Evolutionary conservation across 2,888 invertebrate species (phyloP).

Genomic region (Eupithecia inturbata): DNA sequence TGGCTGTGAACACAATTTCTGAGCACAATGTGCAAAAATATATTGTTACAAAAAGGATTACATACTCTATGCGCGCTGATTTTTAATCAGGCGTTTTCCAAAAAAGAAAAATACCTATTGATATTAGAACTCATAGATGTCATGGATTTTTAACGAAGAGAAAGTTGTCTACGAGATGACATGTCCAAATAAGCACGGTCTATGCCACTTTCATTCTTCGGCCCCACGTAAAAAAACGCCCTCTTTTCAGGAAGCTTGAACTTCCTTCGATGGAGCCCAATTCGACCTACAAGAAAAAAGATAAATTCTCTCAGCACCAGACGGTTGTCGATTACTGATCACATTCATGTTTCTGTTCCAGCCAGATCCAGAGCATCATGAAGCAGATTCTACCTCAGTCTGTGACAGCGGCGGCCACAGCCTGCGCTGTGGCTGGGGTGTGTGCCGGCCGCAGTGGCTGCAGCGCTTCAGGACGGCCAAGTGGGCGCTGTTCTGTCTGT

Average conservation of each 20-base stretch:
- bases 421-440: conserved; percentile 87
- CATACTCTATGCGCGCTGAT: too few species aligned
- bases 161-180: too few species aligned
- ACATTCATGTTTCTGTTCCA: conserved; percentile 33
- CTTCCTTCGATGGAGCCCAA: not conserved
- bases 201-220: too few species aligned
- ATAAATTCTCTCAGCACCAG: not conserved
- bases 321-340: not conserved
- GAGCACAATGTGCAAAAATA: not conserved
- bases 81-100: too few species aligned
- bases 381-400: not conserved
- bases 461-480: conserved; percentile 89
- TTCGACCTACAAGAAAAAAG: not conserved
- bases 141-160: too few species aligned
- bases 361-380: conserved; percentile 41
- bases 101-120: too few species aligned
- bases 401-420: conserved; percentile 48
- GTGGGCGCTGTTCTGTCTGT: conserved; percentile 92
- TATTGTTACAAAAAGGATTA: too few species aligned
- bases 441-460: conserved; percentile 85
- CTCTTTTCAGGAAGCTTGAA: too few species aligned
- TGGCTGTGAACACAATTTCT: not conserved
- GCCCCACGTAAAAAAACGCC: too few species aligned
- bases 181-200: too few species aligned
- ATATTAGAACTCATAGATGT: too few species aligned